Conservation (phyloP, 2,113 vertebrate genomes). For the Cinclus mexicanus region DNA sequence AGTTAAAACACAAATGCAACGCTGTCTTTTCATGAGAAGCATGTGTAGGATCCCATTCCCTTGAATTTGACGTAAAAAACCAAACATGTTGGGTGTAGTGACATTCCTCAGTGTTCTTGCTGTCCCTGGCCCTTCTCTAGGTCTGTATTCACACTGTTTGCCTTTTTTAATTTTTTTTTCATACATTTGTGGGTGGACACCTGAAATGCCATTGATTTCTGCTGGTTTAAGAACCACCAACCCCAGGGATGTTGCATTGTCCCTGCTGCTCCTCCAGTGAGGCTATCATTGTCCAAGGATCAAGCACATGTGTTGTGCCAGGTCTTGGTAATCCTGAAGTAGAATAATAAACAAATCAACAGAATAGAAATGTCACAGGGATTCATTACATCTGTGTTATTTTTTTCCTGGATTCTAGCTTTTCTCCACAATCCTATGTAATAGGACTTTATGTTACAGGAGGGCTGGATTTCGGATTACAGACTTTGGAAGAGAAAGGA, state of each 20-base stretch:
- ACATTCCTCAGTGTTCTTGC: neutral
- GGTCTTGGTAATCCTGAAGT: neutral
- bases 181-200: neutral
- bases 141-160: neutral
- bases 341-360: neutral
- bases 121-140: neutral
- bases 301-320: neutral
- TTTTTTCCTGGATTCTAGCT: neutral
- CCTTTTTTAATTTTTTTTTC: neutral
- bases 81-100: accelerated
- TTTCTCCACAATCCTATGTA: neutral
- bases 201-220: neutral
- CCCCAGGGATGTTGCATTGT: neutral
- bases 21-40: neutral
- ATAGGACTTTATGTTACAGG: neutral
- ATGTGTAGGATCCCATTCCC: neutral
- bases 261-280: neutral
- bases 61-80: neutral
- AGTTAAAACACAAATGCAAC: neutral
- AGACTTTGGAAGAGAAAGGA: neutral
- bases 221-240: neutral
- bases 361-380: neutral
- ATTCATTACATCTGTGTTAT: neutral
- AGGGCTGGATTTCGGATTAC: neutral
- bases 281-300: neutral